Percentiles rank a stretch among this genome's conserved stretches.
Conservation (phyloP, 2,888 invertebrate species). For the Nemurella pictetii region DNA sequence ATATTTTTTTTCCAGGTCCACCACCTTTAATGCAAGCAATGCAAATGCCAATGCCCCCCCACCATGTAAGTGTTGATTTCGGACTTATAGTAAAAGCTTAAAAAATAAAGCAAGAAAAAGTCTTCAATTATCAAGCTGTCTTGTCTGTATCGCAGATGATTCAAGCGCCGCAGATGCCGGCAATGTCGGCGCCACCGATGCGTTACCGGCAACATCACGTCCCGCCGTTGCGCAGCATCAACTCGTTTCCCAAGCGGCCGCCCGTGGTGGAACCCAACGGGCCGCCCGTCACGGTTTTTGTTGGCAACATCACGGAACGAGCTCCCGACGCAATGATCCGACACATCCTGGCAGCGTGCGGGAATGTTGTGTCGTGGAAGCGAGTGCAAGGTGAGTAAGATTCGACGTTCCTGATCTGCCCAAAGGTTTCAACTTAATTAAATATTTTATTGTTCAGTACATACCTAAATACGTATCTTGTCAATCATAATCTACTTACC, state of each 20-base stretch:
- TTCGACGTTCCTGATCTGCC: not conserved
- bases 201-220: slow-evolving; percentile 43
- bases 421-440: not conserved
- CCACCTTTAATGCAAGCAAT: slow-evolving; percentile 46
- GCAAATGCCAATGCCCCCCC: slow-evolving; percentile 64
- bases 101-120: no score
- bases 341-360: slow-evolving; percentile 89
- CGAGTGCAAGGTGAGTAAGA: slow-evolving; percentile 73
- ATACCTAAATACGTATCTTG: not conserved
- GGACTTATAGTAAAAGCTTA: no score
- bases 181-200: slow-evolving; percentile 47
- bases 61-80: slow-evolving; percentile 70
- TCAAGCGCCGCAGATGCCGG: slow-evolving; percentile 55
- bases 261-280: slow-evolving; percentile 54
- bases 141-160: slow-evolving; percentile 55
- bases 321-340: slow-evolving; percentile 95
- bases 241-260: slow-evolving; percentile 49
- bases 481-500: no score
- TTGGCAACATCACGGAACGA: slow-evolving; percentile 93
- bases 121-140: no score
- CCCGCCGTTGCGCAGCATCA: slow-evolving; percentile 47
- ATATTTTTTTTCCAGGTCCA: slow-evolving; percentile 38
- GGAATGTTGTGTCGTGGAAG: slow-evolving; percentile 95
- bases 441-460: not conserved
- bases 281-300: slow-evolving; percentile 95